phyloP scores from a whole-genome alignment of 2,888 invertebrate genomes.

The Keiferia lycopersicella region DNA sequence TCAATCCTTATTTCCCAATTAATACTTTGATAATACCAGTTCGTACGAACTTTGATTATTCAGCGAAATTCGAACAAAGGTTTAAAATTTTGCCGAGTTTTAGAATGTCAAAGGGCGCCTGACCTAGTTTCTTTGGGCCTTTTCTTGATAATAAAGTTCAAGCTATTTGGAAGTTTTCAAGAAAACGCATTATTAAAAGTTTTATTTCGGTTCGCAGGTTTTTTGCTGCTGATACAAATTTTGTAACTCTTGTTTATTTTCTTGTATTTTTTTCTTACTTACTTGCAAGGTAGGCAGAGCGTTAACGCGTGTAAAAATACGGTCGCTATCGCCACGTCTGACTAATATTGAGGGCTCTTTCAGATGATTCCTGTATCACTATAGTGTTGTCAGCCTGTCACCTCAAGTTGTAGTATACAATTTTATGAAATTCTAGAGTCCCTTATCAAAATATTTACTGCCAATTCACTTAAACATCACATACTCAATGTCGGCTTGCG shows the following conservation, averaged over 20 bases:
- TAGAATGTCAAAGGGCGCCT: constrained; percentile 4
- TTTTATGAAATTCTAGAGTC: no score
- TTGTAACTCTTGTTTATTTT: neutral
- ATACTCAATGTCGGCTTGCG: no score
- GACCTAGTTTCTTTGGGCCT: constrained; percentile 3
- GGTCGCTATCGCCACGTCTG: no score
- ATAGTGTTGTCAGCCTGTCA: no score
- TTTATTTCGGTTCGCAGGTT: neutral
- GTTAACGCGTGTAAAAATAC: no score
- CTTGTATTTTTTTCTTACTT: no score
- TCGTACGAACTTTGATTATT: constrained; percentile 4
- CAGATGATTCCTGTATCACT: no score
- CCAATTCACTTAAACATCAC: no score
- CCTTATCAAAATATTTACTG: no score
- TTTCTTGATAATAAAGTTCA: constrained; percentile 6
- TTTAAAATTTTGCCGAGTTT: constrained; percentile 3
- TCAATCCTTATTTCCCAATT: constrained; percentile 1
- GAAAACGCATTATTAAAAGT: constrained; percentile 2
- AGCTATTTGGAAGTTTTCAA: constrained; percentile 1
- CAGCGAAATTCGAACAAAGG: constrained; percentile 5
- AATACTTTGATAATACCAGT: constrained; percentile 6
- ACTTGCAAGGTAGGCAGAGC: no score
- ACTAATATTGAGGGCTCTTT: no score
- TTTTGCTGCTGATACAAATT: neutral
- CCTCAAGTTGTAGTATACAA: no score